phyloP scores from a whole-genome alignment of 1,140 invertebrate species.

The Trialeurodes vaporariorum region DNA sequence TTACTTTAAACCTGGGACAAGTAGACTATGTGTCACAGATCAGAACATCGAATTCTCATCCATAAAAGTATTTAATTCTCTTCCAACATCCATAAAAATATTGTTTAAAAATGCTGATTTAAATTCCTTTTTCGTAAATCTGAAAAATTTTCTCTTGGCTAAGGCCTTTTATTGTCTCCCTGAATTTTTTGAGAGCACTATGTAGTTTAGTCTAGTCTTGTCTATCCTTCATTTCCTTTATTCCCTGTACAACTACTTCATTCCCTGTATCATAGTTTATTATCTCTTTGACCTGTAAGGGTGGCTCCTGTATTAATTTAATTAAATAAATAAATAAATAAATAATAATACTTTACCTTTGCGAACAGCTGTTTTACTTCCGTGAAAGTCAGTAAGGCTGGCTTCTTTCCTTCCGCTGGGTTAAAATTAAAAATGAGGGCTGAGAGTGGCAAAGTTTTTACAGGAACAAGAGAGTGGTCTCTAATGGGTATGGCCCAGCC shows the following conservation, averaged over 20 bases:
- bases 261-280: not conserved
- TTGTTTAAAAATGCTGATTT: too few relatives aligned
- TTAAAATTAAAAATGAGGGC: slow-evolving; percentile 26
- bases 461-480: slow-evolving; percentile 13
- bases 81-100: too few relatives aligned
- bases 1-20: too few relatives aligned
- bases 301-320: not conserved
- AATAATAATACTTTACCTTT: slow-evolving; percentile 11
- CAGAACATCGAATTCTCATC: too few relatives aligned
- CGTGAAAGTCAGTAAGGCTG: slow-evolving; percentile 57
- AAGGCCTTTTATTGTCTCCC: too few relatives aligned
- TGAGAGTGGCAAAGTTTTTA: slow-evolving; percentile 15
- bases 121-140: too few relatives aligned
- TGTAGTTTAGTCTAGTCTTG: not conserved
- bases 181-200: not conserved
- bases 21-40: too few relatives aligned
- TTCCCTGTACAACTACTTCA: not conserved
- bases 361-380: slow-evolving; percentile 57
- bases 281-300: not conserved
- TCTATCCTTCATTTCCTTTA: not conserved
- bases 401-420: slow-evolving; percentile 44
- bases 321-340: not conserved
- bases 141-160: too few relatives aligned
- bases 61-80: too few relatives aligned
- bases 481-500: not conserved